Conservation (phyloP, 2,113 vertebrate species). For the Acanthochromis polyacanthus region DNA sequence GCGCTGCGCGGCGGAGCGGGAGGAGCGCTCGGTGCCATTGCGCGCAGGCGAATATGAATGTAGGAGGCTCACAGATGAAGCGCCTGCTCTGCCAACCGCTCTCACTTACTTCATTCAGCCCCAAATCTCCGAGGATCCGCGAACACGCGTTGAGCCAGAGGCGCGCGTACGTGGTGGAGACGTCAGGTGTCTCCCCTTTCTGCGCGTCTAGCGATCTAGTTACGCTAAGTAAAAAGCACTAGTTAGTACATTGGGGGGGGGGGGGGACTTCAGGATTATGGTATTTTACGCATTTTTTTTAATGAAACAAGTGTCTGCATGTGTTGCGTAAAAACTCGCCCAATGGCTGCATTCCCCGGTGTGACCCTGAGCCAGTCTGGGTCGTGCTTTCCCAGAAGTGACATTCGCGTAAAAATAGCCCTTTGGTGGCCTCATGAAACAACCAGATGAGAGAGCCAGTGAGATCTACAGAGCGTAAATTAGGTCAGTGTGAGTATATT, state of each 20-base stretch:
- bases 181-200: constrained; percentile 36
- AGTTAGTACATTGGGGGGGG: not conserved
- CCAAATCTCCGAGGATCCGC: not conserved
- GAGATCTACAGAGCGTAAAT: constrained; percentile 36
- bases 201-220: constrained; percentile 4
- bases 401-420: constrained; percentile 55
- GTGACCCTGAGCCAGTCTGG: constrained; percentile 67
- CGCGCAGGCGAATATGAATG: constrained; percentile 51
- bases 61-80: constrained; percentile 28
- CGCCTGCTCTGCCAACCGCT: not conserved
- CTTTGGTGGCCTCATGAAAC: constrained; percentile 45
- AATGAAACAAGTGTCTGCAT: not conserved
- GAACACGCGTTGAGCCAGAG: constrained; percentile 10
- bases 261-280: not conserved
- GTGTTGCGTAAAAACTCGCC: not conserved
- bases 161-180: constrained; percentile 22
- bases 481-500: constrained; percentile 42
- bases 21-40: constrained; percentile 65
- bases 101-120: constrained; percentile 33
- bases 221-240: not conserved
- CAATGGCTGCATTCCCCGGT: constrained; percentile 12
- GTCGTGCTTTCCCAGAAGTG: constrained; percentile 55
- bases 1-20: constrained; percentile 11
- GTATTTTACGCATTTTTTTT: too few species aligned
- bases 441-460: constrained; percentile 16